phyloP scores from a whole-genome alignment of 2,888 invertebrate species.

The Acanthosepion pharaonis region DNA sequence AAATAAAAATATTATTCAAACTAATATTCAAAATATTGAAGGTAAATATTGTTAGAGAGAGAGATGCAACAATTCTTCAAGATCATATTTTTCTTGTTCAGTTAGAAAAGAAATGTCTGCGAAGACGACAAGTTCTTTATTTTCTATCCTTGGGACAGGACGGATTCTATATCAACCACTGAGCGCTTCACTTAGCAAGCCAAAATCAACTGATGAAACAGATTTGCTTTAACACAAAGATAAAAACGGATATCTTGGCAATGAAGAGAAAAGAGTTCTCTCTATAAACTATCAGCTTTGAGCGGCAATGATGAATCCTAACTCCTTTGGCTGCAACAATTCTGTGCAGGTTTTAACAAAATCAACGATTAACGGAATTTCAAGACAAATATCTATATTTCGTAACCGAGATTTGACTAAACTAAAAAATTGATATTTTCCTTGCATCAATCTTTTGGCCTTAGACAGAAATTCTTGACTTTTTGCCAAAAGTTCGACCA shows the following conservation, averaged over 20 bases:
- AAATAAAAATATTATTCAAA: no score
- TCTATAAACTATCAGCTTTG: not conserved
- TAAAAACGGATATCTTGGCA: not conserved
- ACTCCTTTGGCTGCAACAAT: slow-evolving; percentile 37
- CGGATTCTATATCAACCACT: no score
- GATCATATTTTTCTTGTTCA: no score
- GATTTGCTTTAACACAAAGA: no score
- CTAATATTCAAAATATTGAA: no score
- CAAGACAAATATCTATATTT: not conserved
- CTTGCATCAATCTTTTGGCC: not conserved
- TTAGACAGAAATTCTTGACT: not conserved
- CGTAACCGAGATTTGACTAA: not conserved
- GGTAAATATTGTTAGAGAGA: no score
- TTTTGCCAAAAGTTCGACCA: not conserved
- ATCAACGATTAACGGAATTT: not conserved
- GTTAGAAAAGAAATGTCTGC: no score
- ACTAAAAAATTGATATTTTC: not conserved
- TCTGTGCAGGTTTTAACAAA: slow-evolving; percentile 38
- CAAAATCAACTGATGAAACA: no score
- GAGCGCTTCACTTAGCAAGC: no score
- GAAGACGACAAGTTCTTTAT: no score
- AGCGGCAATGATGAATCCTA: not conserved
- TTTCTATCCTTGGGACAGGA: no score
- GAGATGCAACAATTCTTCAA: no score
- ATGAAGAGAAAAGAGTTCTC: not conserved